Percentiles rank a stretch among this genome's conserved stretches.
Evolutionary conservation across 2,113 vertebrate genomes (phyloP).

Genomic region (Ceratotherium simum): DNA sequence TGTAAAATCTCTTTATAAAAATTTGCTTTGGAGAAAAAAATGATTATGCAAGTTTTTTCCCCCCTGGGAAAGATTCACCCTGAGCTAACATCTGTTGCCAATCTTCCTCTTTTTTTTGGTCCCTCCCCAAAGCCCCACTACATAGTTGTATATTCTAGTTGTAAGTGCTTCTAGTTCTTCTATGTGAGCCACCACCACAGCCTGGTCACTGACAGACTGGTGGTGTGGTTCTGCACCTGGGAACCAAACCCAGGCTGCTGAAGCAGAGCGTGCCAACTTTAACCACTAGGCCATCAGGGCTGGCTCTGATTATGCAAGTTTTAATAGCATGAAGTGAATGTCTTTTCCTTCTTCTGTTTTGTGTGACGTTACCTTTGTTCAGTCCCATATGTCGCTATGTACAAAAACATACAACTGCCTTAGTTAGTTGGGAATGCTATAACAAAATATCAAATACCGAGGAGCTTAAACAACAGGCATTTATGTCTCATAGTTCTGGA

Average conservation of each 20-base stretch:
- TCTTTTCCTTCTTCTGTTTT: not conserved
- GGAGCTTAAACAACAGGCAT: not conserved
- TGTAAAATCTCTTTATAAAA: not conserved
- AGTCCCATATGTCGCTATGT: not conserved
- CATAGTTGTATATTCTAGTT: too few relatives aligned
- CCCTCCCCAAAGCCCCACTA: too few relatives aligned
- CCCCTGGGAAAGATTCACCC: too few relatives aligned
- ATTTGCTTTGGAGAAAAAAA: not conserved
- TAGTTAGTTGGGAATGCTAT: not conserved
- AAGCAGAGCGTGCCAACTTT: too few relatives aligned
- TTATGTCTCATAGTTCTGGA: not conserved
- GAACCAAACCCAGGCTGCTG: too few relatives aligned
- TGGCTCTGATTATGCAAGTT: not conserved
- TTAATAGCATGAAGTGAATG: not conserved
- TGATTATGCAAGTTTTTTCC: not conserved
- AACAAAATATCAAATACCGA: not conserved
- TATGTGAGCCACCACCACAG: too few relatives aligned
- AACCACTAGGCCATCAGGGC: too few relatives aligned
- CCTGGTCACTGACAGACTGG: too few relatives aligned
- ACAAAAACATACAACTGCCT: not conserved
- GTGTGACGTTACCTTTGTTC: not conserved
- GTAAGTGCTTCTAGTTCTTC: too few relatives aligned
- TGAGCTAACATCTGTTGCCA: too few relatives aligned
- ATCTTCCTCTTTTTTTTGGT: too few relatives aligned
- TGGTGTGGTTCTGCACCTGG: too few relatives aligned